Conservation (phyloP, 2,888 invertebrate species). For the Amblyjoppa fuscipennis region DNA sequence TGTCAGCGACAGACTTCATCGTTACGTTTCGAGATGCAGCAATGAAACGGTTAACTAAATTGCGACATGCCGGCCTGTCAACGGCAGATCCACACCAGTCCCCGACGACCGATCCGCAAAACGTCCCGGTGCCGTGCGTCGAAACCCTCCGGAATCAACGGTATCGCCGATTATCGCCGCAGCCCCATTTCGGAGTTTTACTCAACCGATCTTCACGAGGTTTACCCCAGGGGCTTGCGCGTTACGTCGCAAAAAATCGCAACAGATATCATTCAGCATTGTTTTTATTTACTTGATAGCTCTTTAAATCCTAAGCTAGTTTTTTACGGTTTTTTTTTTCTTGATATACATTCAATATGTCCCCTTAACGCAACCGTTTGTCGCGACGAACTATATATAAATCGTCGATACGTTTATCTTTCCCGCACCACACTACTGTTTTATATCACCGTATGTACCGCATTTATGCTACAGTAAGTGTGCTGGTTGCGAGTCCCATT, state of each 20-base stretch:
- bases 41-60: conserved; percentile 85
- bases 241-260: neutral
- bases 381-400: too few relatives aligned
- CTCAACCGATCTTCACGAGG: conserved; percentile 45
- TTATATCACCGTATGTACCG: too few relatives aligned
- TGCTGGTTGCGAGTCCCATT: too few relatives aligned
- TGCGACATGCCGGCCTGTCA: conserved; percentile 83
- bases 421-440: too few relatives aligned
- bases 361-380: too few relatives aligned
- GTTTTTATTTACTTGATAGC: neutral
- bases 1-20: conserved; percentile 82
- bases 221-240: neutral
- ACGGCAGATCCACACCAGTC: conserved; percentile 73
- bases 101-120: conserved; percentile 61
- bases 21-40: conserved; percentile 84
- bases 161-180: conserved; percentile 15
- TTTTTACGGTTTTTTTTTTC: too few relatives aligned
- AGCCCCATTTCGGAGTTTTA: conserved; percentile 35
- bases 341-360: too few relatives aligned
- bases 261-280: conserved; percentile 12
- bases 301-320: neutral
- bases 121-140: conserved; percentile 32
- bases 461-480: too few relatives aligned
- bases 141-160: conserved; percentile 43
- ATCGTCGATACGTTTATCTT: too few relatives aligned